Evolutionary conservation across 2,888 invertebrate species (phyloP), one percentile per base, ranked within the genome.

Genomic region (Dione vanillae): DNA sequence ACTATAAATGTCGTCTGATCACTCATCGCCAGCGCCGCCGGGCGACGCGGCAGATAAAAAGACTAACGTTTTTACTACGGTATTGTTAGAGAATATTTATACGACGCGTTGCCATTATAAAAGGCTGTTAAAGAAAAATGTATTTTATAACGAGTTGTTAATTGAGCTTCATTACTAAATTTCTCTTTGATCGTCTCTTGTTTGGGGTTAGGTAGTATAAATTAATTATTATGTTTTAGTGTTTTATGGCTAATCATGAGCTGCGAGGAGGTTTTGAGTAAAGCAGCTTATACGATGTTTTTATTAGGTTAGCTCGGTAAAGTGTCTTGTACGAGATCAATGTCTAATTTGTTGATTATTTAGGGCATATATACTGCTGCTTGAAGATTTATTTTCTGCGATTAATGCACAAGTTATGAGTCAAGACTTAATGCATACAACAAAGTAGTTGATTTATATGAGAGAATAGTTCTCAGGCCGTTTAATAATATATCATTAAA

Each of bases 1-100:
- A 56, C 74, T 64, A 69, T 71, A 62, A 67, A 70, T 64, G 72
- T 74, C 68, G 69, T 59, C 69, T 49, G 71, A 67, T 67, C 65
- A 65, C 47, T 62, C 62, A 67, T 72, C 37, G 62, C 68, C 49
- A 16, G 69, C 65, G 62, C 65, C 65, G 62, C 67, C 49, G 49
- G 66, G 47, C 62, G 43, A 59, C 65, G 41, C 54, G 56, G 51
- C 62, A 40, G 54, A 64, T 62, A 64, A 66, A 54, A 65, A 49
- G 11, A 49, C 16, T 59, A 20, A 16, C 27, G 12, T 20, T 67
- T 64, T 59, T 67, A 43, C 20, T 41, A 16, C 40, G 20, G 27
- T 52, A 62, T 20, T 67, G 67, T 71, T 16, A 64, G 49, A 56
- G 54, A 52, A 56, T 69, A 69, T 69, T 64, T 69, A 69, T 68